These are phyloP conservation scores for Pluvianellus socialis DNA, from an alignment of 2,113 vertebrate species.

Conservation along the genomic window DNA sequence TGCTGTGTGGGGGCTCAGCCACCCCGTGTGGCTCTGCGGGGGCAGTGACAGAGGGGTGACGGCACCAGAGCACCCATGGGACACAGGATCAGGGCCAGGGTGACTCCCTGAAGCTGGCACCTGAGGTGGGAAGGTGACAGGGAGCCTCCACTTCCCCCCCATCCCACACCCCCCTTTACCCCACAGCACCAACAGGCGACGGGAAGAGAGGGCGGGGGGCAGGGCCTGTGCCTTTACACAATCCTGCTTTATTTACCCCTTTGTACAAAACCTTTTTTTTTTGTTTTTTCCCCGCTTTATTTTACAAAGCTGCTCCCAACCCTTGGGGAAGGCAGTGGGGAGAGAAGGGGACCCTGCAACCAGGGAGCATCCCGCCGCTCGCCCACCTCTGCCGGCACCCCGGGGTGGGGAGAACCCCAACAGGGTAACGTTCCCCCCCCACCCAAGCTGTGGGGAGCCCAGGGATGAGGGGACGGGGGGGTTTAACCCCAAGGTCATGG, in stretches of 20 bases:
- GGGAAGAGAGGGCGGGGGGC: rapidly evolving
- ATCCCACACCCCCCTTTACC: background rate
- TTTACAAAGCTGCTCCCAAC: constrained; percentile 62
- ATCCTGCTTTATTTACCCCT: constrained; percentile 74
- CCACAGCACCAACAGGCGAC: rapidly evolving
- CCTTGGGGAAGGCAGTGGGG: background rate
- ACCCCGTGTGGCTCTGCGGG: background rate
- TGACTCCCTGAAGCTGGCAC: rapidly evolving
- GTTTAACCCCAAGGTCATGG: background rate
- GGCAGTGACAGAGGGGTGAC: background rate
- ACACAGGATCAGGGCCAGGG: background rate
- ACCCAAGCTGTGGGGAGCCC: background rate
- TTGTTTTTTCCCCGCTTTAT: constrained; percentile 41
- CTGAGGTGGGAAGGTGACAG: background rate
- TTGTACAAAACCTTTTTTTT: constrained; percentile 72
- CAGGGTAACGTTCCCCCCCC: background rate
- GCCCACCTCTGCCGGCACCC: background rate
- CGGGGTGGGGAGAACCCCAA: background rate
- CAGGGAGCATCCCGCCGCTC: background rate
- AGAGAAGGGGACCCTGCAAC: background rate
- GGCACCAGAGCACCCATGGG: background rate
- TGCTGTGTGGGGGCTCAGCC: background rate
- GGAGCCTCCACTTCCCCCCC: background rate
- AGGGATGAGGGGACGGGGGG: background rate
- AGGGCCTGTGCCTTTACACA: constrained; percentile 59